A percentile compares a stretch with the other conserved stretches of the same genome.
Conservation (phyloP, 2,888 invertebrate genomes). For the Tetranychus piercei region DNA sequence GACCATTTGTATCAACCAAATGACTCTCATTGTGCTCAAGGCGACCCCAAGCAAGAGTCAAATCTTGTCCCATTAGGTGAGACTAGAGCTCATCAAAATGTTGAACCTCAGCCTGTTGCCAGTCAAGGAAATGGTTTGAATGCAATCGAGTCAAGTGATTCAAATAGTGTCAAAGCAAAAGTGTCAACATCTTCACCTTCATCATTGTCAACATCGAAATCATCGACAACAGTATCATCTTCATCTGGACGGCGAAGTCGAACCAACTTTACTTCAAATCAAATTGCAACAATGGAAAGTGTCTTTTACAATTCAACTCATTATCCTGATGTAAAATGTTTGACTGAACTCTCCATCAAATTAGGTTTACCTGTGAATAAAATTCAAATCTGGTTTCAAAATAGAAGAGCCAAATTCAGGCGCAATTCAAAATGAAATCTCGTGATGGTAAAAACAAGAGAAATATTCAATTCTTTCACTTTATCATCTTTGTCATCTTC, state of each 20-base stretch:
- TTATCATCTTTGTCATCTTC: background rate
- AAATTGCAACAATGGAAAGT: background rate
- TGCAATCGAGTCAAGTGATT: too few relatives aligned
- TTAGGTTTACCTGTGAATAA: background rate
- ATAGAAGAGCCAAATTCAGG: background rate
- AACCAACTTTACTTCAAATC: background rate
- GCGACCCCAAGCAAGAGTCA: too few relatives aligned
- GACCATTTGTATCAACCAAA: too few relatives aligned
- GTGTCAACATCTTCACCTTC: background rate
- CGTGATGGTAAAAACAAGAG: background rate
- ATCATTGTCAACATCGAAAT: background rate
- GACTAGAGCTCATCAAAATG: too few relatives aligned
- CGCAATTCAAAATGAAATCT: background rate
- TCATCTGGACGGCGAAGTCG: background rate
- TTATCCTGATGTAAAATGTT: background rate
- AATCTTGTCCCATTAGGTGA: too few relatives aligned
- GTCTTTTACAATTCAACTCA: background rate
- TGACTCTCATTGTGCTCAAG: too few relatives aligned
- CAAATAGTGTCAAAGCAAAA: too few relatives aligned
- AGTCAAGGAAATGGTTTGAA: too few relatives aligned
- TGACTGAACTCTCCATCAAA: background rate
- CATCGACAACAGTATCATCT: too few relatives aligned
- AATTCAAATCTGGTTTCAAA: conserved; percentile 8
- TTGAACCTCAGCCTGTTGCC: too few relatives aligned
- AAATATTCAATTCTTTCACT: background rate